These are phyloP conservation scores for Melipona beecheii DNA, from an alignment of 2,888 invertebrate species.

Conservation along the genomic window DNA sequence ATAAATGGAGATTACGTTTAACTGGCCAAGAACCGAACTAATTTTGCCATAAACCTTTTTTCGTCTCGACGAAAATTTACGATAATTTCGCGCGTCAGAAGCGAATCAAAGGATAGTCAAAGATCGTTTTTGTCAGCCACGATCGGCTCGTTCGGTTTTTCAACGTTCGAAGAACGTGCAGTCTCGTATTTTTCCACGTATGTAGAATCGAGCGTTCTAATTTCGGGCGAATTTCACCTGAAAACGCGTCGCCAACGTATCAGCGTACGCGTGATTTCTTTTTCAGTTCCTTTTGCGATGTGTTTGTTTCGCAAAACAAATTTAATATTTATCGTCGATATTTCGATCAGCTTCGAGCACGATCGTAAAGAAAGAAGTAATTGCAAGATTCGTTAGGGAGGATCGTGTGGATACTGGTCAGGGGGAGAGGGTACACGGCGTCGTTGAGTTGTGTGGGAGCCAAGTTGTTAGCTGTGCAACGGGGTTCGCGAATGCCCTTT, in stretches of 20 bases:
- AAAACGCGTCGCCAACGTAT: background rate
- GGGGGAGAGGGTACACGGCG: background rate
- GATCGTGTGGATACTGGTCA: slow-evolving; percentile 7
- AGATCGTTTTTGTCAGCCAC: slow-evolving; percentile 24
- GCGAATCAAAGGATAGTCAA: background rate
- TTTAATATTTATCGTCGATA: background rate
- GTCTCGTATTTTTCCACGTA: background rate
- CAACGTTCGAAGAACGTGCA: background rate
- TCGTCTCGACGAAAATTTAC: background rate
- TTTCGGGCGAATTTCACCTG: too few relatives aligned
- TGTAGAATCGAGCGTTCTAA: background rate
- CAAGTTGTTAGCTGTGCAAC: slow-evolving; percentile 13
- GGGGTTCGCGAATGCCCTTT: slow-evolving; percentile 11
- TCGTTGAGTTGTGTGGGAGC: slow-evolving; percentile 14
- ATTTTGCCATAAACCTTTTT: background rate
- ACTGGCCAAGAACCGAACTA: background rate
- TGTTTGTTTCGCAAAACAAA: background rate
- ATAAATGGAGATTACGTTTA: background rate
- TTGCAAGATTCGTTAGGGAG: slow-evolving; percentile 22
- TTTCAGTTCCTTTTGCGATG: too few relatives aligned
- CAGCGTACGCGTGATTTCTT: background rate
- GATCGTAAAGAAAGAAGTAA: background rate
- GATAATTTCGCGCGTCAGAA: slow-evolving; percentile 4
- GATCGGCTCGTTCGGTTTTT: background rate
- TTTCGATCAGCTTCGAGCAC: background rate